phyloP scores from a whole-genome alignment of 2,888 invertebrate species.

The Melanostoma mellinum region DNA sequence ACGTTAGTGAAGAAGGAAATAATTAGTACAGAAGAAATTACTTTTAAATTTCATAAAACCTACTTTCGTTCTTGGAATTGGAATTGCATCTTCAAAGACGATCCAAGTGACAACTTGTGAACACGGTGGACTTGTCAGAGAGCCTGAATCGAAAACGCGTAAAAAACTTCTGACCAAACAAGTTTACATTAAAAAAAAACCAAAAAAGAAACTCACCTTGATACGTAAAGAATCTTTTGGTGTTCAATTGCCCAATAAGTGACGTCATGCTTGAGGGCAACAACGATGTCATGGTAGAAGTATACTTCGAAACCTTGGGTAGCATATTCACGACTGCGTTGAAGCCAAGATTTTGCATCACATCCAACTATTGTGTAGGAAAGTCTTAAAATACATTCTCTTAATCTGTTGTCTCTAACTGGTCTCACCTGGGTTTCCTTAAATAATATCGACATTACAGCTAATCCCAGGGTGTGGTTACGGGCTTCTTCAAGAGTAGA shows the following conservation, averaged over 20 bases:
- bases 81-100: conserved; percentile 81
- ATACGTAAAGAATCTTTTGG: conserved; percentile 78
- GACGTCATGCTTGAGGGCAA: conserved; percentile 75
- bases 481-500: conserved; percentile 83
- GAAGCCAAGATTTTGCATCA: conserved; percentile 66
- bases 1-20: not conserved
- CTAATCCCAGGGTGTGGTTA: conserved; percentile 83
- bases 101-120: conserved; percentile 89
- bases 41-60: conserved; percentile 2
- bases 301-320: conserved; percentile 73
- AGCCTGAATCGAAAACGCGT: conserved; percentile 82
- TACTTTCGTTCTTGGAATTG: conserved; percentile 57
- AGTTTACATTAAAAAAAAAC: conserved; percentile 19
- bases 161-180: conserved; percentile 58
- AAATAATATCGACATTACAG: conserved; percentile 86
- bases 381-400: not conserved
- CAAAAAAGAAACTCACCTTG: conserved; percentile 73
- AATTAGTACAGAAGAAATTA: not conserved
- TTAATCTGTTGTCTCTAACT: not conserved
- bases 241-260: conserved; percentile 76
- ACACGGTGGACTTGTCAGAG: conserved; percentile 89
- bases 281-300: conserved; percentile 70
- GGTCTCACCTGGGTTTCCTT: conserved; percentile 80
- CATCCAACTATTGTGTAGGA: not conserved
- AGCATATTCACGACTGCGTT: conserved; percentile 75